Evolutionary conservation across 2,113 vertebrate species (phyloP).

Genomic region (Pangasianodon gigas): DNA sequence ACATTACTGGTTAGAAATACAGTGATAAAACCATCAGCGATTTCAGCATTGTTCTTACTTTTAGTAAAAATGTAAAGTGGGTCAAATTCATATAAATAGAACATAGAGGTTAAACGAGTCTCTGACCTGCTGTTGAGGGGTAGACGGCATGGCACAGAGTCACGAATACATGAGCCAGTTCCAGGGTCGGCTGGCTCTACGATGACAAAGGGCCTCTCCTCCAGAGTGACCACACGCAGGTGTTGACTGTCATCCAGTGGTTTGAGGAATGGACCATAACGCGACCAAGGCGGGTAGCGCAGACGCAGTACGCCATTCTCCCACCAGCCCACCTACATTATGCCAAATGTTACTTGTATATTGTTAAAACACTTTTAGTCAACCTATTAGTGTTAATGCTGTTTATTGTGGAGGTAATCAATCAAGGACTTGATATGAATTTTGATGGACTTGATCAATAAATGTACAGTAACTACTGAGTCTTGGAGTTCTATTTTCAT

Average conservation of each 20-base stretch:
- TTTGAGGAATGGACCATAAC: constrained; percentile 87
- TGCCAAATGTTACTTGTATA: not conserved
- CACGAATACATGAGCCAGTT: constrained; percentile 89
- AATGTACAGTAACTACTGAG: not conserved
- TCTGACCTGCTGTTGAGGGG: constrained; percentile 84
- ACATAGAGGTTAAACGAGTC: not conserved
- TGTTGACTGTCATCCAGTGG: constrained; percentile 87
- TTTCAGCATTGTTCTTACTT: not conserved
- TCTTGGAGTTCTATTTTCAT: not conserved
- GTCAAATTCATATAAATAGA: not conserved
- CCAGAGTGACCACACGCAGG: constrained; percentile 87
- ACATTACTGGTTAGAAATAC: not conserved
- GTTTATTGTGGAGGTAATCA: not conserved
- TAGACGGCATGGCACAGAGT: constrained; percentile 89
- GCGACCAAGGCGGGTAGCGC: constrained; percentile 86
- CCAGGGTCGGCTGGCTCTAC: constrained; percentile 86
- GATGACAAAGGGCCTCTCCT: constrained; percentile 92
- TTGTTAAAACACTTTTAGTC: constrained; percentile 31
- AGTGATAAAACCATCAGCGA: not conserved
- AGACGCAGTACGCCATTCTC: constrained; percentile 84
- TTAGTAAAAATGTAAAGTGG: not conserved
- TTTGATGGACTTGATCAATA: not conserved
- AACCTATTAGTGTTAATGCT: not conserved
- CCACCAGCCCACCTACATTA: constrained; percentile 88
- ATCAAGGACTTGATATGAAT: not conserved